These are phyloP conservation scores for Danionella dracula DNA, from an alignment of 2,797 vertebrate genomes.

Conservation along the genomic window DNA sequence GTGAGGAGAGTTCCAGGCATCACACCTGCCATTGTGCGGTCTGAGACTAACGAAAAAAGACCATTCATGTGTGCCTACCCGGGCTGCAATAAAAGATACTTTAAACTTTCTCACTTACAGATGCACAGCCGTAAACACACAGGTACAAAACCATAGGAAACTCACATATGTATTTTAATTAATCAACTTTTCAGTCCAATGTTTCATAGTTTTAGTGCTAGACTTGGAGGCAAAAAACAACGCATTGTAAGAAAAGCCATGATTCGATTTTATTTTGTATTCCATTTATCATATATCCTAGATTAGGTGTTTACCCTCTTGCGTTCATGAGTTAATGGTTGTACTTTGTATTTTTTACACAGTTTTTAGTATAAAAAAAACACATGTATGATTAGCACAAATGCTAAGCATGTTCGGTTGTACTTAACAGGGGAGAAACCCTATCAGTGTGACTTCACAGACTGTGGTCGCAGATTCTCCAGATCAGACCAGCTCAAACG, in stretches of 20 bases:
- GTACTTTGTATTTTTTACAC: too few relatives aligned
- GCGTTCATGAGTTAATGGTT: too few relatives aligned
- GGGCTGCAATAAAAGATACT: conserved; percentile 97
- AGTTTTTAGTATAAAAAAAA: neutral
- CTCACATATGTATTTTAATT: too few relatives aligned
- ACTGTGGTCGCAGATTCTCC: conserved; percentile 94
- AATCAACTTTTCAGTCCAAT: too few relatives aligned
- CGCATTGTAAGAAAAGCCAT: too few relatives aligned
- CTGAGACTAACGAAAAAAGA: conserved; percentile 90
- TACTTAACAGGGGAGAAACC: conserved; percentile 82
- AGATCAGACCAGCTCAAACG: conserved; percentile 97
- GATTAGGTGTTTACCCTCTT: too few relatives aligned
- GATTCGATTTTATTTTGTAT: too few relatives aligned
- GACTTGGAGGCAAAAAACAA: too few relatives aligned
- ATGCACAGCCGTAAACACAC: conserved; percentile 99
- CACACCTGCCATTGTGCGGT: conserved; percentile 85
- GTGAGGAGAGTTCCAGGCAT: conserved; percentile 89
- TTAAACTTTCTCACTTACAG: conserved; percentile 95
- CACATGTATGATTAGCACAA: neutral
- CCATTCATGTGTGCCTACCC: conserved; percentile 97
- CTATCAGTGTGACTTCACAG: conserved; percentile 95
- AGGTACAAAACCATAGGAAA: too few relatives aligned
- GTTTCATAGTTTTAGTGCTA: too few relatives aligned
- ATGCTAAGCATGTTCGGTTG: neutral
- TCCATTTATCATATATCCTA: too few relatives aligned